These are phyloP conservation scores for Heliothis peltigera DNA, from an alignment of 2,888 invertebrate species.

Conservation along the genomic window DNA sequence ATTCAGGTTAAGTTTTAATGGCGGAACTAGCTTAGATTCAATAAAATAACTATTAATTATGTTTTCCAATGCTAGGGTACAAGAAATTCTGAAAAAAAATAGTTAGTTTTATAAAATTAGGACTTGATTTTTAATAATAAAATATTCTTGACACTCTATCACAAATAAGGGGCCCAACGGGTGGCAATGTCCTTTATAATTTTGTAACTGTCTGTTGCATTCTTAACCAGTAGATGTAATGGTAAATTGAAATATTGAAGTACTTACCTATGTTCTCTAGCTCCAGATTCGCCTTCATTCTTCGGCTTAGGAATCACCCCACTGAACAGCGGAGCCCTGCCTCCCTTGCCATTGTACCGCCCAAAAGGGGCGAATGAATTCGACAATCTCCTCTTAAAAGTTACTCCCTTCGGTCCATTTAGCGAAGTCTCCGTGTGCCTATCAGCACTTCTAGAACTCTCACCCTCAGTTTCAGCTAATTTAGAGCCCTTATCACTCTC, in stretches of 20 bases:
- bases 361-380: constrained; percentile 83
- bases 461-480: constrained; percentile 75
- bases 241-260: background rate
- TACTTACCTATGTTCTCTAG: constrained; percentile 80
- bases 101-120: too few species aligned
- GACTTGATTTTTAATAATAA: too few species aligned
- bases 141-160: too few species aligned
- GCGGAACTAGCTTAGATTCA: too few species aligned
- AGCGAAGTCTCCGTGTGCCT: constrained; percentile 83
- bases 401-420: constrained; percentile 77
- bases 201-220: too few species aligned
- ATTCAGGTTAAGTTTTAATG: too few species aligned
- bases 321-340: constrained; percentile 77
- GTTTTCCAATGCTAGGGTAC: too few species aligned
- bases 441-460: constrained; percentile 76
- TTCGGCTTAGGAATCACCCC: constrained; percentile 80
- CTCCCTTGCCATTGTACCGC: constrained; percentile 71
- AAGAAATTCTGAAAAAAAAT: too few species aligned
- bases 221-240: too few species aligned
- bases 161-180: too few species aligned
- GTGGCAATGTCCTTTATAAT: too few species aligned
- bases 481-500: constrained; percentile 79
- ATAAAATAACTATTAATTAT: too few species aligned
- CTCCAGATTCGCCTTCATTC: constrained; percentile 73
- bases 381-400: constrained; percentile 76